Evolutionary conservation across 2,113 vertebrate species (phyloP), one percentile per base, ranked within the genome.

Genomic region (Mesoclemmys tuberculata): DNA sequence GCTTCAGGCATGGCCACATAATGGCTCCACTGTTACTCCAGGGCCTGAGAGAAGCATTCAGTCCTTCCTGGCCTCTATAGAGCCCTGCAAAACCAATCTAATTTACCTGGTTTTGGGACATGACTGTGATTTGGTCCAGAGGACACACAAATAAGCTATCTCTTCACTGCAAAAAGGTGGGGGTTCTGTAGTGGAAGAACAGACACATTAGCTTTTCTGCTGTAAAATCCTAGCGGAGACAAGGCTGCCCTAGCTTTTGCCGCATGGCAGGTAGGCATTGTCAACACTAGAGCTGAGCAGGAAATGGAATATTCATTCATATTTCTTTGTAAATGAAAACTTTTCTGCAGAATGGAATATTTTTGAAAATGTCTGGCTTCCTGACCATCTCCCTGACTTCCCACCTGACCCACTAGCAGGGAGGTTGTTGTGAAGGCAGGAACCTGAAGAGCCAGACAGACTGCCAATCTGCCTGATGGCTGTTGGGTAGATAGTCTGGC

Each of bases 151-250:
- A 85, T 8, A 41, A 49, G 80, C 7, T 19, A 4, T 16, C 1
- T 2, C 2, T 6, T 35, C 1, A 2, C 4, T 2, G 14, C 49
- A 22, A 3, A 0, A 24, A 31, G n/a, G 16, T 52, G 61, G 26
- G 9, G 3, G 0, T 26, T 56, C 88, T 84, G n/a, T 58, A 81
- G 26, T 8, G 31, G 7, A 7, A 6, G 68, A 87, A 80, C 4
- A n/a, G 2, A 12, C 24, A 27, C 38, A 84, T 85, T 84, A 80
- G 31, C 12, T 64, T 31, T 22, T 24, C 12, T 89, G n/a, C 12
- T 86, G 27, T 68, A 56, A 54, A 94, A 94, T 75, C 71, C 22
- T 44, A 75, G 12, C 41, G 27, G 38, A 93, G 24, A 16, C 3
- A 90, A 81, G 3, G 0, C 29, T 0, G 13, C 2, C 51, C 1